Percentiles rank a stretch among this genome's conserved stretches.
phyloP scores from a whole-genome alignment of 2,113 vertebrate species.

The Rhynchopsitta pachyrhyncha region DNA sequence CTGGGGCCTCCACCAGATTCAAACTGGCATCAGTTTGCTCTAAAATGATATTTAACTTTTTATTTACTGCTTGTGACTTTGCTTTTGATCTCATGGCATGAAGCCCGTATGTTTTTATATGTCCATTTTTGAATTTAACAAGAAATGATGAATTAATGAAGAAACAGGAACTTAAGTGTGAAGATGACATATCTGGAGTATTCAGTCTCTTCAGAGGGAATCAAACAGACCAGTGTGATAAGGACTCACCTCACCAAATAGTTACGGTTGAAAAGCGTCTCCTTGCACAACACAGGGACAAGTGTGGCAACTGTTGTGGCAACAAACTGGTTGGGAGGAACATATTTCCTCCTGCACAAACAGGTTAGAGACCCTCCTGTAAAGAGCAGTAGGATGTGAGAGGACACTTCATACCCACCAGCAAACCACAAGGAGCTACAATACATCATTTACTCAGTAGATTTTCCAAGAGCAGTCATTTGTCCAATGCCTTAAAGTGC shows the following conservation, averaged over 20 bases:
- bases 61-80: not conserved
- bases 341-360: not conserved
- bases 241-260: not conserved
- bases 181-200: accelerated
- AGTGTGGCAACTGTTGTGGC: not conserved
- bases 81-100: not conserved
- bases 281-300: not conserved
- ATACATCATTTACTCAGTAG: not conserved
- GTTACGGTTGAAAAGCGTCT: not conserved
- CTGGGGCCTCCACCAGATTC: accelerated
- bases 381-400: not conserved
- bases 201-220: not conserved
- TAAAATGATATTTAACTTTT: not conserved
- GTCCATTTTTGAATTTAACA: not conserved
- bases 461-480: not conserved
- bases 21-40: not conserved
- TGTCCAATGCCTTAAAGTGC: not conserved
- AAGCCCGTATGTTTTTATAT: not conserved
- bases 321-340: not conserved
- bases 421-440: not conserved
- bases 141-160: not conserved
- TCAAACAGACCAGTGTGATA: not conserved
- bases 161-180: not conserved
- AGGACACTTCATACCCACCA: not conserved
- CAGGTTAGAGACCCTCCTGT: not conserved